Base-by-base conservation (phyloP, 2,797 vertebrate species). In the Zenarchopterus dispar region DNA sequence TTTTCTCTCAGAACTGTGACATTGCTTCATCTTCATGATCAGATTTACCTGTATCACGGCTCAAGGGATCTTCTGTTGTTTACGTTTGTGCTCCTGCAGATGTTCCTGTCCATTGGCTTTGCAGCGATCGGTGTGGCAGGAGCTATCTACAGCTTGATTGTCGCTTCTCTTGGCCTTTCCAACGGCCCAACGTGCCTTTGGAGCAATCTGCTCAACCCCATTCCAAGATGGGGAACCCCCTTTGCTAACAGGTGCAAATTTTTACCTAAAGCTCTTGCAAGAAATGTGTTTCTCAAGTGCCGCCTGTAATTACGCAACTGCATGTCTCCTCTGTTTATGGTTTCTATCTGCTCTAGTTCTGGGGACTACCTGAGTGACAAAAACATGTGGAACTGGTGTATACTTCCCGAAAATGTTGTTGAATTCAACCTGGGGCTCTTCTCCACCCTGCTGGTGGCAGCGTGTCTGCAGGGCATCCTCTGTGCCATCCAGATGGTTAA, bases 41-140 rank as follows among this genome's bases (percentile, higher is more conserved):
- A 36, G 33, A 10, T 36, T 36, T 36, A 13, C 11, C 33, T 11
- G 9, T 10, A 36, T 10, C 33, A 10, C 33, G 2, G 33, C 1
- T 15, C 19, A 13, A 53, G 18, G 4, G 22, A 7, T 44, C 0
- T 6, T 62, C 17, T 67, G 0, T 46, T 5, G 19, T 70, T 26
- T 68, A 51, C 9, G 19, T 70, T 23, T 66, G 15, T 48, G 42
- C 6, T 57, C 31, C 24, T 46, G 15, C 67, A 95, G 93, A 94
- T 95, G 93, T 94, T 93, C 76, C 85, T 95, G 68, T 95, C 93
- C 24, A 92, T 94, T 45, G 78, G 88, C 2, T 93, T 93, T 33
- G 90, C 93, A 2, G 89, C 69, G 0, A 8, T 66, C 5, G 94
- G 94, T 6, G 75, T 88, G 13, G 11, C 5, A 0, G 94, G 94